A percentile compares a stretch with the other conserved stretches of the same genome.
Evolutionary conservation across 2,113 vertebrate genomes (phyloP).

Genomic region (Pipa parva): DNA sequence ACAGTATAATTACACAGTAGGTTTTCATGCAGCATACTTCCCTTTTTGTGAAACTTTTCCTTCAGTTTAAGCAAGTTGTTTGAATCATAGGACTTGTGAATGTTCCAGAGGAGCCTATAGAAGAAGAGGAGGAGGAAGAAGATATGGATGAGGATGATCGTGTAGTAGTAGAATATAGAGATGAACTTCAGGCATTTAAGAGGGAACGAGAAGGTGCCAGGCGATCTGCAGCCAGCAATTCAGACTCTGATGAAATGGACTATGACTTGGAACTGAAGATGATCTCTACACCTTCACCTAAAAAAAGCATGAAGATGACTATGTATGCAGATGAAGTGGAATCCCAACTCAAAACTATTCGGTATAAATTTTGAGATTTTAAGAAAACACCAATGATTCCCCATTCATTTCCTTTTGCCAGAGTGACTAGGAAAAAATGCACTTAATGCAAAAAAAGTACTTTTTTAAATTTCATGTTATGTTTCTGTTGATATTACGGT

Average conservation of each 20-base stretch:
- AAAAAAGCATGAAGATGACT: slow-evolving; percentile 98
- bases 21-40: too few species aligned
- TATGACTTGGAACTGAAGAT: slow-evolving; percentile 97
- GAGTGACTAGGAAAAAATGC: too few species aligned
- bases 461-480: too few species aligned
- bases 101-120: slow-evolving; percentile 82
- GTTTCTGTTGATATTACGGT: too few species aligned
- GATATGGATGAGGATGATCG: slow-evolving; percentile 93
- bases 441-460: too few species aligned
- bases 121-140: slow-evolving; percentile 78
- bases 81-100: slow-evolving; percentile 76
- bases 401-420: too few species aligned
- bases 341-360: slow-evolving; percentile 80
- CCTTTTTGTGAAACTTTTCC: too few species aligned
- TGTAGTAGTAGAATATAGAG: slow-evolving; percentile 85
- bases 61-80: neutral
- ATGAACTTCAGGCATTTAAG: slow-evolving; percentile 64
- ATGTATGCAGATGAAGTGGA: slow-evolving; percentile 98
- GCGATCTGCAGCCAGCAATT: slow-evolving; percentile 66
- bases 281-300: slow-evolving; percentile 95
- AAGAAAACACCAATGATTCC: neutral
- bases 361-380: slow-evolving; percentile 58
- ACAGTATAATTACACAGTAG: too few species aligned
- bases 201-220: slow-evolving; percentile 49
- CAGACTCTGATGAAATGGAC: slow-evolving; percentile 96